Percentiles rank a stretch among this genome's conserved stretches.
phyloP scores from a whole-genome alignment of 2,113 vertebrate genomes.

The Dermatemys mawii region DNA sequence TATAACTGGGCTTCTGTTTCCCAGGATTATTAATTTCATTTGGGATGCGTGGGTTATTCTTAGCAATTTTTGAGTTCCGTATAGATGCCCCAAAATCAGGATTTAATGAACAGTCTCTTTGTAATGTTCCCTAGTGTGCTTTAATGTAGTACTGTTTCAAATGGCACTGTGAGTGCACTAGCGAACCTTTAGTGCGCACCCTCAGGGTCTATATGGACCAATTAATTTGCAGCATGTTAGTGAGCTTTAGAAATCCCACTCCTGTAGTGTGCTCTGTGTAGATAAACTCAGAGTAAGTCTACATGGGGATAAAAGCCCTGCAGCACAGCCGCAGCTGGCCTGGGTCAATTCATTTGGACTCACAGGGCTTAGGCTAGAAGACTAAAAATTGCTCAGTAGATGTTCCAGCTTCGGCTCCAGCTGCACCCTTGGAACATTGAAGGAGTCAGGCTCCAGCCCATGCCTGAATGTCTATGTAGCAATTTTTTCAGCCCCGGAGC shows the following conservation, averaged over 20 bases:
- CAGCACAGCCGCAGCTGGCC: no score
- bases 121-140: background rate
- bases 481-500: no score
- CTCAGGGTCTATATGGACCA: background rate
- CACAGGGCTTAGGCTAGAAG: no score
- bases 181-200: background rate
- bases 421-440: rapidly evolving
- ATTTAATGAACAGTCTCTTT: background rate
- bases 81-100: background rate
- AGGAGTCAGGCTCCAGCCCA: no score
- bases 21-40: background rate
- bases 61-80: background rate
- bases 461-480: no score
- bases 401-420: no score
- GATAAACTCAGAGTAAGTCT: background rate
- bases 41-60: background rate
- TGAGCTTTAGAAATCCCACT: background rate
- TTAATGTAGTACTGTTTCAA: background rate
- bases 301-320: no score
- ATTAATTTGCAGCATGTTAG: background rate
- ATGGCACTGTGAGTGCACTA: background rate
- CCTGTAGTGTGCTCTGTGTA: background rate
- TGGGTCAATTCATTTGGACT: no score
- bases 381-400: no score
- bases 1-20: background rate